Conservation (phyloP, 2,797 vertebrate species). For the Coregonus sp. region DNA sequence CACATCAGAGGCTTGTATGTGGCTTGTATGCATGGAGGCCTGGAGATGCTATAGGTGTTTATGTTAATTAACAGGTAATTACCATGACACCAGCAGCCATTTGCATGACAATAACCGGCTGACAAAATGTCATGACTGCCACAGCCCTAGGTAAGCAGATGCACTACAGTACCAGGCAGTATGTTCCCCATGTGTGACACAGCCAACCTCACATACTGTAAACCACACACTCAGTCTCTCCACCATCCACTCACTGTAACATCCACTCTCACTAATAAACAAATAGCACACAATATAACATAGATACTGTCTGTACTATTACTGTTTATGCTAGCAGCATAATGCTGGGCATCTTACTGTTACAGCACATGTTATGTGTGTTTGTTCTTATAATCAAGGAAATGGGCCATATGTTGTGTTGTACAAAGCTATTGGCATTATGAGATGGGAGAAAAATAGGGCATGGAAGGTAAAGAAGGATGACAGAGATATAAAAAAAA, state of each 20-base stretch:
- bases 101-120: no score
- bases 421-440: conserved; percentile 9
- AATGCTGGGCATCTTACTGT: conserved; percentile 50
- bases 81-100: no score
- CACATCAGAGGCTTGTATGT: no score
- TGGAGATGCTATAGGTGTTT: no score
- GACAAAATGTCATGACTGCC: no score
- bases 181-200: conserved; percentile 32
- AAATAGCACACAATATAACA: conserved; percentile 4
- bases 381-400: conserved; percentile 30
- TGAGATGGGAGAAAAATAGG: not conserved
- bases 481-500: not conserved
- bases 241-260: not conserved
- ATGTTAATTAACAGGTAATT: no score
- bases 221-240: not conserved
- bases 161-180: conserved; percentile 28
- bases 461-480: not conserved
- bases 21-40: no score
- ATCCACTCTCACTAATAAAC: conserved; percentile 12
- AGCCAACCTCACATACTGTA: conserved; percentile 14
- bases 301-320: not conserved
- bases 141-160: conserved; percentile 2
- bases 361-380: conserved; percentile 39
- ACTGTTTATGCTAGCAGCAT: conserved; percentile 19
- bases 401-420: not conserved